Evolutionary conservation across 2,797 vertebrate genomes (phyloP).

Genomic region (Myotis pilosus): DNA sequence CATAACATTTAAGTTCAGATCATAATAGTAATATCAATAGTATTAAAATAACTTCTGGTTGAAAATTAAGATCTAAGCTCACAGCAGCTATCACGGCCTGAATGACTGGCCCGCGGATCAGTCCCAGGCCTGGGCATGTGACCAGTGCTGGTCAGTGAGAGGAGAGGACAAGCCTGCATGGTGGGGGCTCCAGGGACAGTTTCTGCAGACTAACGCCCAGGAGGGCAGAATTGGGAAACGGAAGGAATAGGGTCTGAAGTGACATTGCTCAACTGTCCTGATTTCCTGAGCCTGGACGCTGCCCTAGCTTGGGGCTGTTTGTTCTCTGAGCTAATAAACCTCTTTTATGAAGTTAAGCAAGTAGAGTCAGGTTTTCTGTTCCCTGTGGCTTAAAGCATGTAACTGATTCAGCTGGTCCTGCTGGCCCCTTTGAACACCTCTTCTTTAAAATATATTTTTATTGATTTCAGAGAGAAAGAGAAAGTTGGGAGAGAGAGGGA

Average conservation of each 20-base stretch:
- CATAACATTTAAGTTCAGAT: background rate
- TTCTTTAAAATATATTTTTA: no score
- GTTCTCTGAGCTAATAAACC: background rate
- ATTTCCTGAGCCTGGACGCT: background rate
- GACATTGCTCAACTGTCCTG: background rate
- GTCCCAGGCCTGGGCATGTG: background rate
- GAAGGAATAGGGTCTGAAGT: background rate
- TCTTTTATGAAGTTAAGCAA: background rate
- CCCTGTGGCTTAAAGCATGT: background rate
- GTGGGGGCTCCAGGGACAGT: background rate
- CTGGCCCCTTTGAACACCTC: background rate
- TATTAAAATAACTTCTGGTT: background rate
- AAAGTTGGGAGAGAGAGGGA: background rate
- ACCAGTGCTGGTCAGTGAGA: background rate
- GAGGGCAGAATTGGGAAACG: background rate
- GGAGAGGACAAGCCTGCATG: background rate
- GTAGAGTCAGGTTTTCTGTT: background rate
- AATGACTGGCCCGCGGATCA: background rate
- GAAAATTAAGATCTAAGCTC: background rate
- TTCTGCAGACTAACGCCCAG: background rate
- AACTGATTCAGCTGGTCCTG: background rate
- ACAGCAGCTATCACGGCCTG: no score
- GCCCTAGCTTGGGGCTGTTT: background rate
- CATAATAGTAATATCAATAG: background rate
- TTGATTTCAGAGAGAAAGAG: background rate